phyloP scores from a whole-genome alignment of 2,888 invertebrate species.

The Phragmatobia fuliginosa region DNA sequence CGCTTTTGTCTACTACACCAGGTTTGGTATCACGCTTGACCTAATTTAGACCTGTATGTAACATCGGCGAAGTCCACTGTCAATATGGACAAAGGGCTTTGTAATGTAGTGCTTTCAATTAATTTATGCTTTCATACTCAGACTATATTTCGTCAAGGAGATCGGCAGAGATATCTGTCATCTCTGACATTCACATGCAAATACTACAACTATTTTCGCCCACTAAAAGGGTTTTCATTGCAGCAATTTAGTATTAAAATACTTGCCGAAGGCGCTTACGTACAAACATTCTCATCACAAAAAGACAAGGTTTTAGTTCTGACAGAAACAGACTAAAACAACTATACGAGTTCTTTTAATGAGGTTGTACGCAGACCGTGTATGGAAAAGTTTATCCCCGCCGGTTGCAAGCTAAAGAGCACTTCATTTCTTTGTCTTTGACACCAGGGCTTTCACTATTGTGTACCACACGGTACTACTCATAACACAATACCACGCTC shows the following conservation, averaged over 20 bases:
- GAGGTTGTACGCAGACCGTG: slow-evolving; percentile 14
- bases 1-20: not conserved
- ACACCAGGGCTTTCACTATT: slow-evolving; percentile 1
- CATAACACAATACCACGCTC: not conserved
- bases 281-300: slow-evolving; percentile 8
- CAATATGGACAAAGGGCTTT: not conserved
- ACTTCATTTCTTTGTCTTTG: slow-evolving; percentile 9
- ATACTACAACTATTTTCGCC: not conserved
- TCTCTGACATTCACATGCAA: no score
- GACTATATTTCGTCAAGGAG: not conserved
- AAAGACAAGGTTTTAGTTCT: slow-evolving; percentile 13
- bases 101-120: not conserved
- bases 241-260: not conserved
- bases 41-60: not conserved
- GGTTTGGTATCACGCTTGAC: slow-evolving; percentile 8
- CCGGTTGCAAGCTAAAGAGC: not conserved
- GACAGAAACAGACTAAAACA: slow-evolving; percentile 16
- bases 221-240: not conserved
- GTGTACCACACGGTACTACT: not conserved
- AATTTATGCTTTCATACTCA: not conserved
- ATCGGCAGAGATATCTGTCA: no score
- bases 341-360: slow-evolving; percentile 17
- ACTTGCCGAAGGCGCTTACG: not conserved
- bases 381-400: slow-evolving; percentile 2
- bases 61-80: not conserved